A percentile compares a stretch with the other conserved stretches of the same genome.
Evolutionary conservation across 53 echinoderm and acorn worm genomes (phyloP).

Genomic region (Echinometra lucunter): DNA sequence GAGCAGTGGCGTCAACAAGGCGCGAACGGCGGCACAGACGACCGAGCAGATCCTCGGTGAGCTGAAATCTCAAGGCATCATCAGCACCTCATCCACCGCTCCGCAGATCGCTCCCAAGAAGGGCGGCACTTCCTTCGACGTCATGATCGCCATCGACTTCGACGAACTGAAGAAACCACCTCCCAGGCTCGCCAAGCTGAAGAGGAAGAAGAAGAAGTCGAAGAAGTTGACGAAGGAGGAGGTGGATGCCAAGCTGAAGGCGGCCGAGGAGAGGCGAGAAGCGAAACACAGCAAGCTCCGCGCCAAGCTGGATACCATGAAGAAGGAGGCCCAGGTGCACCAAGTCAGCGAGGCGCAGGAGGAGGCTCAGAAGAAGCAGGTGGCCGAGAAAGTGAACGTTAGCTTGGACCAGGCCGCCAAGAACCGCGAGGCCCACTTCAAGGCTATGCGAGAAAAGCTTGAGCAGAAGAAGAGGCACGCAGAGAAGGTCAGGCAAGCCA

Average conservation of each 20-base stretch:
- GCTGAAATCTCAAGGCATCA: conserved; percentile 87
- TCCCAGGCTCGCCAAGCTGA: conserved; percentile 89
- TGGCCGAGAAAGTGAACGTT: conserved; percentile 69
- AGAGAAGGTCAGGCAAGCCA: conserved; percentile 86
- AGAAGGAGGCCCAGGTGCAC: conserved; percentile 89
- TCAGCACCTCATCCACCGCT: conserved; percentile 60
- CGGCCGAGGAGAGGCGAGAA: conserved; percentile 94
- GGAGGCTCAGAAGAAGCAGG: conserved; percentile 78
- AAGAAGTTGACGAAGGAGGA: conserved; percentile 85
- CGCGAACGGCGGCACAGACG: conserved; percentile 57
- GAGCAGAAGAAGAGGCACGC: conserved; percentile 88
- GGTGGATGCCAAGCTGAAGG: conserved; percentile 87
- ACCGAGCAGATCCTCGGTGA: conserved; percentile 82
- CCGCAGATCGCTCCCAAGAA: conserved; percentile 68
- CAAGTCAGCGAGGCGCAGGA: conserved; percentile 75
- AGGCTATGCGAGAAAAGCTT: conserved; percentile 76
- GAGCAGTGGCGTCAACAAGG: conserved; percentile 77
- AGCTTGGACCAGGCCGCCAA: conserved; percentile 78
- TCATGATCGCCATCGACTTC: conserved; percentile 90
- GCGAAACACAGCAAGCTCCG: conserved; percentile 83
- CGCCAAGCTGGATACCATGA: conserved; percentile 84
- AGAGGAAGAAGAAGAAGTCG: conserved; percentile 94
- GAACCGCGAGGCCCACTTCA: conserved; percentile 87
- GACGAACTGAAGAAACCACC: conserved; percentile 88
- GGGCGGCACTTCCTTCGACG: conserved; percentile 89